Evolutionary conservation across 2,888 invertebrate genomes (phyloP), one percentile per base, ranked within the genome.

Genomic region (Hyalella azteca): DNA sequence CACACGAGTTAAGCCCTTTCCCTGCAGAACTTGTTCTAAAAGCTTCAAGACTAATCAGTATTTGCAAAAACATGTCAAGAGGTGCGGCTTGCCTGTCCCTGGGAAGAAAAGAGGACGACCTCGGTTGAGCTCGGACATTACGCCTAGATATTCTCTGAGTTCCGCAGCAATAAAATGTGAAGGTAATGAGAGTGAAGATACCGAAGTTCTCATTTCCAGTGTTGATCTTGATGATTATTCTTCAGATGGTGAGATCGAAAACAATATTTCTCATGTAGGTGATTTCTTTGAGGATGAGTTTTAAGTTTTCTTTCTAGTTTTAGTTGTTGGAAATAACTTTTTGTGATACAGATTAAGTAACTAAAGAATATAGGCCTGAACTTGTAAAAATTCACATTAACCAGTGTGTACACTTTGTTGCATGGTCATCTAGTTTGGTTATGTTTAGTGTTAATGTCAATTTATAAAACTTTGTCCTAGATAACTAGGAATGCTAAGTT

Each of bases 41-140:
- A 78, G 78, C 36, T 83, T 83, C 78, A 83, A 83, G 80, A 83
- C 83, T 9, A 81, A 81, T 32, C 83, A 83, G 76, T 83, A 83
- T 78, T 60, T 83, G 22, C 83, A 83, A 54, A 83, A 83, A 41
- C 83, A 83, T 73, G 54, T 78, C 19, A 83, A 83, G 54, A 83
- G 81, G 54, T 83, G 83, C 78, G 83, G 83, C 36, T 80, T 81
- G 76, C 81, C 81, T 32, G 80, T 79, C 5, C 32, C 36, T 15
- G 81, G 81, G n/a, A 83, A 79, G 48, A 83, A 80, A 49, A 78
- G 83, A 73, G 81, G 81, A 32, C 50, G 83, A 26, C 81, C 83
- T 40, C 81, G 81, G 15, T 4, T 66, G 54, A 54, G 54, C 29
- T 22, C 54, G 1, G 54, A 54, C 19, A 36, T 66, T n/a, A 36